These are phyloP conservation scores for Umimayanthus kanabou DNA, from an alignment of 92 coral and sea anemone genomes.

Conservation along the genomic window DNA sequence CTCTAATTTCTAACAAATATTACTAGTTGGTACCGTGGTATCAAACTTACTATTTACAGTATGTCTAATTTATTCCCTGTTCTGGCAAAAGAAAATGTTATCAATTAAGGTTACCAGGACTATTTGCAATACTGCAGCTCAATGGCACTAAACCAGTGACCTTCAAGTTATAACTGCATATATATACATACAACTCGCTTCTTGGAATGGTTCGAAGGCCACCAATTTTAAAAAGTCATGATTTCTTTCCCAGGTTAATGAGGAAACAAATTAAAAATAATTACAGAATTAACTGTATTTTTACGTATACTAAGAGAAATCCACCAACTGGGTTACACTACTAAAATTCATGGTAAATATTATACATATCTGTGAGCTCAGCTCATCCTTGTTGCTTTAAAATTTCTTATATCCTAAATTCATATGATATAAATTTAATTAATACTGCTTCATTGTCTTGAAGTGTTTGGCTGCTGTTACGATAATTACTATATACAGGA, in stretches of 20 bases:
- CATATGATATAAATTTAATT: conserved; percentile 20
- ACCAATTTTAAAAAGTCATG: background rate
- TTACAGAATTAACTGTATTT: background rate
- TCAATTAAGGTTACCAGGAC: background rate
- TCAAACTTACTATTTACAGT: no score
- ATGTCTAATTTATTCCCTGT: background rate
- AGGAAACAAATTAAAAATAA: background rate
- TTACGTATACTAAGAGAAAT: background rate
- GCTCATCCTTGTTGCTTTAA: conserved; percentile 12
- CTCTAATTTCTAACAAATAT: no score
- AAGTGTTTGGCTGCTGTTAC: background rate
- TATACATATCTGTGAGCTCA: conserved; percentile 38
- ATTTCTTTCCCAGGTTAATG: background rate
- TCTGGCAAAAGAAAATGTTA: background rate
- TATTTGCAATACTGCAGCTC: background rate
- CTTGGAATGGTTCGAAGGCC: background rate
- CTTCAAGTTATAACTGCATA: background rate
- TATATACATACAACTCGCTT: background rate
- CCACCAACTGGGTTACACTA: background rate
- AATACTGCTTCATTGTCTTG: conserved; percentile 12
- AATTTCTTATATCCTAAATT: conserved; percentile 33
- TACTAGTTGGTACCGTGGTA: no score
- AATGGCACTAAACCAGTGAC: background rate
- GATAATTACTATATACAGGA: conserved; percentile 21
- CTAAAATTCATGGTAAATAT: conserved; percentile 15